Evolutionary conservation across 2,888 invertebrate genomes (phyloP), one percentile per base, ranked within the genome.

Genomic region (Polyploca ridens): DNA sequence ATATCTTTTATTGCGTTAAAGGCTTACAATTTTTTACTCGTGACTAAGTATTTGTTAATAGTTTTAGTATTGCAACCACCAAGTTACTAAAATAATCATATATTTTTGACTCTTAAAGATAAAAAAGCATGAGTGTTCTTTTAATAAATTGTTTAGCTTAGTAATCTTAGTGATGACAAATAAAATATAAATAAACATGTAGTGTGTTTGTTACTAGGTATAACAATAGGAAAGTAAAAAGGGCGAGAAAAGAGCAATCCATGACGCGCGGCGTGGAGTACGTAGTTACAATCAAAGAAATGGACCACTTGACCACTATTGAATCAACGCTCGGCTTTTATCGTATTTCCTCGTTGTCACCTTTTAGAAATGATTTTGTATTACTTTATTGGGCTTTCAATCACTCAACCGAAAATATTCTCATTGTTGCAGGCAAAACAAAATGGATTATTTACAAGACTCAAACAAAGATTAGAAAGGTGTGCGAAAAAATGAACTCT

Each of bases 211-310:
- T 16, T 3, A 16, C n/a, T n/a, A n/a, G n/a, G 54, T 3, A 19
- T 8, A 54, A 54, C 10, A 54, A 10, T 54, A 16, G 14, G 8
- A 54, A 19, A 19, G 10, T 2, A 54, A 10, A 19, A 19, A 8
- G 19, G 54, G 54, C 10, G 10, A 19, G 54, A 19, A 54, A 54
- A 54, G 54, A 41, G 27, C 41, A 61, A 61, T 44, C 5, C 41
- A 19, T 27, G 59, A 41, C 66, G 64, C 41, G 13, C 13, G 59
- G 19, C 66, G 64, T 63, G 69, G 71, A 75, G 70, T 46, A 67
- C 72, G 68, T 78, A 69, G 83, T 81, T 83, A 86, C 90, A 92
- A 92, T 92, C 91, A 92, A 66, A 73, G 76, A 85, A 90, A 90
- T 89, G 85, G 87, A 81, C 84, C 83, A 82, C 84, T 89, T 81